A percentile compares a stretch with the other conserved stretches of the same genome.
Evolutionary conservation across 37 sponge, comb jelly and placozoan genomes (phyloP).

Genomic region (Cliona cf. orientalis): DNA sequence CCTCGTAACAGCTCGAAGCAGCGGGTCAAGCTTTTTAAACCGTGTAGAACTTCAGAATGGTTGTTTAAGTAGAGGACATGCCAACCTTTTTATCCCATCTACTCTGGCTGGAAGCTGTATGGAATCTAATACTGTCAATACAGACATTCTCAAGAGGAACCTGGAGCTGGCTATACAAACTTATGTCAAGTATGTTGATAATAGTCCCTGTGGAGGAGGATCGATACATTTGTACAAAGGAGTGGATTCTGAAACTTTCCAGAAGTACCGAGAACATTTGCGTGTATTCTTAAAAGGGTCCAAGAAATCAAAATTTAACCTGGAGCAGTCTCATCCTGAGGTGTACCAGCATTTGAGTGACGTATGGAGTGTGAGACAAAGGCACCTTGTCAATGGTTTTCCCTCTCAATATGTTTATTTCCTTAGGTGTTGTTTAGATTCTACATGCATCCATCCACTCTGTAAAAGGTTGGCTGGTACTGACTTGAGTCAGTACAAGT

Average conservation of each 20-base stretch:
- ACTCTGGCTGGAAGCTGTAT: conserved; percentile 33
- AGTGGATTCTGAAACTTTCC: conserved; percentile 17
- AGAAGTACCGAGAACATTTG: conserved; percentile 6
- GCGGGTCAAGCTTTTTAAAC: conserved; percentile 11
- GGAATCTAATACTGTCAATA: conserved; percentile 19
- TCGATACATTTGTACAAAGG: conserved; percentile 30
- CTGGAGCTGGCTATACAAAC: conserved; percentile 23
- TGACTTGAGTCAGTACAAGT: neutral
- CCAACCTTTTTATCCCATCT: conserved; percentile 40
- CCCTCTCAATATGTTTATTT: neutral
- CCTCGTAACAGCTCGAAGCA: conserved; percentile 4
- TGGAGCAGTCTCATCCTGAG: neutral
- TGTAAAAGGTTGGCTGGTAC: neutral
- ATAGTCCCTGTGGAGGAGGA: conserved; percentile 37
- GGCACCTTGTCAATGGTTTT: neutral
- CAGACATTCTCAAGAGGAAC: neutral
- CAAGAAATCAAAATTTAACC: neutral
- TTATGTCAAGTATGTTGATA: conserved; percentile 8
- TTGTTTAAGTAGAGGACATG: conserved; percentile 27
- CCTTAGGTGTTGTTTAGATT: neutral
- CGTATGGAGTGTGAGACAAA: neutral
- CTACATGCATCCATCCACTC: conserved; percentile 1
- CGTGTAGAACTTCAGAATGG: conserved; percentile 33
- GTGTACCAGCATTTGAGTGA: neutral
- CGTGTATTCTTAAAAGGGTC: conserved; percentile 35